A percentile compares a stretch with the other conserved stretches of the same genome.
Evolutionary conservation across 2,888 invertebrate genomes (phyloP).

Genomic region (Rhagonycha fulva): DNA sequence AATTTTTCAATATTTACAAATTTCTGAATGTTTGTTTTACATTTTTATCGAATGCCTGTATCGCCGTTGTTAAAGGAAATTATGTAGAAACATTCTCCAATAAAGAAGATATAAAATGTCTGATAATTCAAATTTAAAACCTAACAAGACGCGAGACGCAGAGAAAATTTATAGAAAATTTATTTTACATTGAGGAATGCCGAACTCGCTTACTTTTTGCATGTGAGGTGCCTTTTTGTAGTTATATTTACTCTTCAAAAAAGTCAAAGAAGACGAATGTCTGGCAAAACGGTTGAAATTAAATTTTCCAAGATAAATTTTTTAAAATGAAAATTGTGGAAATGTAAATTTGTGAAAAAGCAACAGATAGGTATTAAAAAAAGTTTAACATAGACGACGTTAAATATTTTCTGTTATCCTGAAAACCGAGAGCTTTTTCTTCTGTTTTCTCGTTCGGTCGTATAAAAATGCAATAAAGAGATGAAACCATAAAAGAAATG

Average conservation of each 20-base stretch:
- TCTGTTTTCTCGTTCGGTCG: not conserved
- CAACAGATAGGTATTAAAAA: conserved; percentile 1
- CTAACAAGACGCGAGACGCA: not conserved
- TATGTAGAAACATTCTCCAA: not conserved
- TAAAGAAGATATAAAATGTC: not conserved
- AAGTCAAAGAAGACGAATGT: not conserved
- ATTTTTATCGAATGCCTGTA: not conserved
- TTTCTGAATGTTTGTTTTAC: not conserved
- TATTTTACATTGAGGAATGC: not conserved
- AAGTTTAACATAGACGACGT: not conserved
- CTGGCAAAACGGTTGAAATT: not conserved
- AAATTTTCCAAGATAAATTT: not conserved
- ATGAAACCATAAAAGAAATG: conserved; percentile 1
- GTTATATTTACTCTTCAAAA: not conserved
- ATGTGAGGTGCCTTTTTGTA: not conserved
- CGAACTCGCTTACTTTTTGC: not conserved
- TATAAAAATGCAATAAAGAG: conserved; percentile 3
- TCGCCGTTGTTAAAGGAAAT: not conserved
- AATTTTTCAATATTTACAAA: not conserved
- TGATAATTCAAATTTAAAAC: not conserved
- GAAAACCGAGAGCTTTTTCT: not conserved
- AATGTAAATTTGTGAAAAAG: not conserved
- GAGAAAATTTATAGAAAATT: not conserved
- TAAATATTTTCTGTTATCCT: not conserved
- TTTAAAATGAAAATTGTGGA: not conserved